Evolutionary conservation across 2,888 invertebrate species (phyloP), one percentile per base, ranked within the genome.

Genomic region (Lagria hirta): DNA sequence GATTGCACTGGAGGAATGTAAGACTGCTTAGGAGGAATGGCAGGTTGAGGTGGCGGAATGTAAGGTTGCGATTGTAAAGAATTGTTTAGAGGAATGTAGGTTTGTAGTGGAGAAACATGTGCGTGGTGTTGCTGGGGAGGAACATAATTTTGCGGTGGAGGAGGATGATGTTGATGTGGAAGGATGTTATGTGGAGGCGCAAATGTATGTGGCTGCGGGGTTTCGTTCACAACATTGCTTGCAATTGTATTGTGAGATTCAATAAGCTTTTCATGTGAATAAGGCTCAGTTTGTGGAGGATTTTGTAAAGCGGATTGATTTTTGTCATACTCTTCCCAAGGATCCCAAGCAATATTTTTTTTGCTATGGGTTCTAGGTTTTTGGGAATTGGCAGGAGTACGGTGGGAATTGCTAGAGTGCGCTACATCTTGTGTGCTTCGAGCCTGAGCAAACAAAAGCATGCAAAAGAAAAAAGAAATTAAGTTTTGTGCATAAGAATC

Each of bases 271-370:
- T 8, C 34, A 41, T 51, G 41, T 37, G 36, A 34, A n/a, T n/a
- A n/a, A 20, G 27, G 27, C 27, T 47, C 41, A 38, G 7, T 18
- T 6, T 27, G 27, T 7, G 3, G 8, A 12, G 15, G 17, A 13
- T 12, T 20, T 11, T 16, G 35, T 7, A 18, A 7, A 12, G 10
- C 18, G 30, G 40, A 17, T 42, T 60, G 55, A 38, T 46, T 54
- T 48, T 50, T 46, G 51, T 75, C 75, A 68, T 83, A 85, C 61
- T 80, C 75, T 58, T 85, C 80, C 89, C 89, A 89, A 38, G 88
- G 88, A 75, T 89, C 88, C 71, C 71, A 72, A 58, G 76, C 14
- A 12, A 23, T 10, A 38, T 12, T 35, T 35, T 35, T 38, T 4
- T 20, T 26, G 26, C 17, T 35, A 14, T 4, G 11, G 24, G 37